phyloP scores from a whole-genome alignment of 1,140 invertebrate genomes.

The Pollicipes pollicipes region DNA sequence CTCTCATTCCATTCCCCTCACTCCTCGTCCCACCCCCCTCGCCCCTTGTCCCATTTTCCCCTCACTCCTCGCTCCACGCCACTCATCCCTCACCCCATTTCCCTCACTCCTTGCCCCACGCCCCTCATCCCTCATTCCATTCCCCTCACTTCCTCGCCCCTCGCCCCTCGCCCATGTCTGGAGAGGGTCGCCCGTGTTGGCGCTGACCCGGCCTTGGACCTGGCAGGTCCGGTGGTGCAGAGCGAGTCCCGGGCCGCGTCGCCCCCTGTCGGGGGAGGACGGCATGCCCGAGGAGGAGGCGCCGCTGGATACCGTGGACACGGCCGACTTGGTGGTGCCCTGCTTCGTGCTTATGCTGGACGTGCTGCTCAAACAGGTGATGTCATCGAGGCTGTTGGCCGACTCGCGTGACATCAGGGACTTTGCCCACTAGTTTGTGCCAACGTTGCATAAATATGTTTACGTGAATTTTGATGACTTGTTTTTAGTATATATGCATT shows the following conservation, averaged over 20 bases:
- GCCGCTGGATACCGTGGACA: constrained; percentile 14
- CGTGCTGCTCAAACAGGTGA: constrained; percentile 77
- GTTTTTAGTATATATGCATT: too few relatives aligned
- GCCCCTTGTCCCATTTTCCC: too few relatives aligned
- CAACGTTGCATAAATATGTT: neutral
- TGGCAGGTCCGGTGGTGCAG: neutral
- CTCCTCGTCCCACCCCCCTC: too few relatives aligned
- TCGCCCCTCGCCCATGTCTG: neutral
- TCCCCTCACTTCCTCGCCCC: too few relatives aligned
- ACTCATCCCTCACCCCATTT: neutral
- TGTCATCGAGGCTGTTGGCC: neutral
- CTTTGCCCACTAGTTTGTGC: too few relatives aligned
- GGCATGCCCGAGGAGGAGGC: constrained; percentile 24
- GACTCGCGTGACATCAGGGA: neutral
- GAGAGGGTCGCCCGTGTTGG: neutral
- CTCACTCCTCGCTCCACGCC: too few relatives aligned
- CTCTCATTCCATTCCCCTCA: too few relatives aligned
- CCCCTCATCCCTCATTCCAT: too few relatives aligned
- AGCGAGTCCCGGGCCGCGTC: constrained; percentile 29
- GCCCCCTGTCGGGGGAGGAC: constrained; percentile 49
- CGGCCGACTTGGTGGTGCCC: constrained; percentile 40
- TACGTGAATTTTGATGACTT: too few relatives aligned
- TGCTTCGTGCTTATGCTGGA: constrained; percentile 95
- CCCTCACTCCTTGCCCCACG: too few relatives aligned
- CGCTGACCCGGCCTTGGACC: too few relatives aligned